Base-by-base conservation (phyloP, 1,140 invertebrate species). In the Drosophila ambigua region DNA sequence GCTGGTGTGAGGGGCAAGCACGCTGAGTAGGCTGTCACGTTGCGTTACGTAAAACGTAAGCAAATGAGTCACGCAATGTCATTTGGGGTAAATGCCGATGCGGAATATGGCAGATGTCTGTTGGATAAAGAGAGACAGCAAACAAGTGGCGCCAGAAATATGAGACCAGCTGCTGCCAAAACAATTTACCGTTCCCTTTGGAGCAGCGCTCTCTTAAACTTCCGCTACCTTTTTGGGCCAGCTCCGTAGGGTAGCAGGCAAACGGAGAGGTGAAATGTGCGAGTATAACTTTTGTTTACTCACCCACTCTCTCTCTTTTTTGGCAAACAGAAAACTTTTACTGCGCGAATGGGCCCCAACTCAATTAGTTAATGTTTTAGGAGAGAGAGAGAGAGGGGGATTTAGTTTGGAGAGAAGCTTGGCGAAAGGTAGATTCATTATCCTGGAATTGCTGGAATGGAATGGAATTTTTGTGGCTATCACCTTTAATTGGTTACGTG, bases 21-120 rank as follows among this genome's bases (percentile, higher is more conserved):
- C 65, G 41, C 54, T 66, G 43, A 51, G 39, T 65, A 77, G 62
- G 65, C 66, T 69, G 60, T 55, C 41, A 49, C 43, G 63, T 28
- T 61, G 62, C 15, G 73, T 90, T 90, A 89, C 77, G 74, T 90
- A 89, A 88, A 77, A 90, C 64, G 73, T 85, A 85, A 89, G 79
- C 79, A 83, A 83, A 77, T 88, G 83, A 88, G 84, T 88, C 83
- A 88, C 83, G 84, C 83, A 88, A 88, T 88, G 83, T 83, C 83
- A 88, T 83, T 88, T 64, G 83, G 83, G 84, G 79, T 88, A 88
- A 88, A 88, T 79, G 83, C 77, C 75, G 73, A 61, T 71, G 64
- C 9, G 31, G 31, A 63, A 69, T 69, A 20, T 1, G 57, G 49
- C 64, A 65, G 64, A 68, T 67, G 64, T 64, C 49, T 51, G 50